Evolutionary conservation across 2,888 invertebrate species (phyloP).

Genomic region (Spisula solida): DNA sequence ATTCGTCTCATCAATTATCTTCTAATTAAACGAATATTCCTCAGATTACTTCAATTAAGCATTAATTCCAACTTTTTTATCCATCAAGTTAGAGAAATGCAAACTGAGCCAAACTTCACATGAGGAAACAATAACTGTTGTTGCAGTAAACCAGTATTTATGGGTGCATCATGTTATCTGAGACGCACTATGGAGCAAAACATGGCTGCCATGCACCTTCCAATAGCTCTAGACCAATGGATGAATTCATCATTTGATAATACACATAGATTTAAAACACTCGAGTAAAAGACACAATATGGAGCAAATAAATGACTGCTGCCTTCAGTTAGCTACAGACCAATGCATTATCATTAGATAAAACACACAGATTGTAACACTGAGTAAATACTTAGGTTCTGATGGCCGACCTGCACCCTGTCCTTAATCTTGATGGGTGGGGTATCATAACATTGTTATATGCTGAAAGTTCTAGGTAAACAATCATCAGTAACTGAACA

Average conservation of each 20-base stretch:
- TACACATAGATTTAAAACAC: no score
- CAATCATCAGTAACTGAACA: background rate
- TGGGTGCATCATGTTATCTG: constrained; percentile 1
- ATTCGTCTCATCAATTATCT: constrained; percentile 27
- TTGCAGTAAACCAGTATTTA: background rate
- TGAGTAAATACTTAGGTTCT: background rate
- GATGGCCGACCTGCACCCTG: background rate
- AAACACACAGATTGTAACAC: background rate
- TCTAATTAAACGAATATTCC: background rate
- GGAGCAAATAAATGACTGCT: background rate
- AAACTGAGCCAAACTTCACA: background rate
- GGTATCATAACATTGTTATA: constrained; percentile 13
- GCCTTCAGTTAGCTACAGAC: no score
- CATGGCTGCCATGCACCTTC: background rate
- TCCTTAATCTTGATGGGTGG: background rate
- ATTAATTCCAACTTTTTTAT: background rate
- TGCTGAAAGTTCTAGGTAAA: background rate
- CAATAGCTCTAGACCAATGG: no score
- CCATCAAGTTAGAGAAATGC: background rate
- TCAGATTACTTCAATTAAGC: background rate
- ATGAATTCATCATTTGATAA: no score
- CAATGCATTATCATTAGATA: no score
- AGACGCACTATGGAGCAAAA: background rate
- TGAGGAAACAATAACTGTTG: background rate
- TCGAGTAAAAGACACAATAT: background rate